Conservation (phyloP, 2,113 vertebrate species). For the Vulpes vulpes region DNA sequence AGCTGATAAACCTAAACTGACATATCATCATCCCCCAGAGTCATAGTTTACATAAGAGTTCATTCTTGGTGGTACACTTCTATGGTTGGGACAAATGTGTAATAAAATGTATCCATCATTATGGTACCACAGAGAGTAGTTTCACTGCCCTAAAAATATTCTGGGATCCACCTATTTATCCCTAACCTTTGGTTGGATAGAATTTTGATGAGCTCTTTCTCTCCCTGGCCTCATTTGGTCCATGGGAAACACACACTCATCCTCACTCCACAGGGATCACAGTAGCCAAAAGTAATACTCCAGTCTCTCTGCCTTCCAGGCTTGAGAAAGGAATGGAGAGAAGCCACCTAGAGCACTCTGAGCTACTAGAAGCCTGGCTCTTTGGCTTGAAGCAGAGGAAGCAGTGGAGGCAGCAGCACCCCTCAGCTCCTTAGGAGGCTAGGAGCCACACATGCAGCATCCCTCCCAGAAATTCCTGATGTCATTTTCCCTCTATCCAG, state of each 20-base stretch:
- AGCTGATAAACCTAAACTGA: background rate
- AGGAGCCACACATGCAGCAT: background rate
- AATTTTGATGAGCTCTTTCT: background rate
- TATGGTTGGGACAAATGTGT: background rate
- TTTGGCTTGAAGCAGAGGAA: background rate
- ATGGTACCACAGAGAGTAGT: background rate
- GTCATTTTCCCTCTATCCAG: background rate
- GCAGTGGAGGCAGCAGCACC: accelerated
- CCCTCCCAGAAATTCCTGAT: background rate
- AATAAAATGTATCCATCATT: background rate
- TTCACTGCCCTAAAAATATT: background rate
- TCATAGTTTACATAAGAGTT: background rate
- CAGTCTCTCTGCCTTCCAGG: background rate
- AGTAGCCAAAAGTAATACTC: background rate
- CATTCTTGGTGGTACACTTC: background rate
- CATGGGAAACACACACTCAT: background rate
- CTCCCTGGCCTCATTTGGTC: background rate
- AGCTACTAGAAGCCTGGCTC: accelerated
- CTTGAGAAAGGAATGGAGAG: background rate
- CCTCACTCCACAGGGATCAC: accelerated
- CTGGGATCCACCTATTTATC: background rate
- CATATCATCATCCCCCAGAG: background rate
- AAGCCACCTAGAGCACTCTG: background rate
- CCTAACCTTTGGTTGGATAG: background rate
- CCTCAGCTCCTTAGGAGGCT: background rate